Conservation (phyloP, 2,888 invertebrate genomes). For the Pseudoips prasinana region DNA sequence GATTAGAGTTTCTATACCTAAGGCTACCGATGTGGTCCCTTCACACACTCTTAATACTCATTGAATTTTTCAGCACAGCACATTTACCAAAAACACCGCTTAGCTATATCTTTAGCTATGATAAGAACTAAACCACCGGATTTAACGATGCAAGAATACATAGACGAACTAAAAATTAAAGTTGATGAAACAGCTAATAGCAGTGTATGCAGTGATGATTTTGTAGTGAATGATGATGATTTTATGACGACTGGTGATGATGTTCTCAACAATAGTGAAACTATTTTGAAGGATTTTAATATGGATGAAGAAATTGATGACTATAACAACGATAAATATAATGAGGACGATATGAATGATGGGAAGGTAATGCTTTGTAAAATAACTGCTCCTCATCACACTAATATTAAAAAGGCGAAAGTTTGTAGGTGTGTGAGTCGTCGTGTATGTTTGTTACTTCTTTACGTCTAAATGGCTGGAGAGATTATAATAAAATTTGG, state of each 20-base stretch:
- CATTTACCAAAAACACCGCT: constrained; percentile 48
- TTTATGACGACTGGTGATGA: constrained; percentile 12
- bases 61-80: constrained; percentile 46
- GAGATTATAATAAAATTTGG: too few relatives aligned
- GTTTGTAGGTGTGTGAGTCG: too few relatives aligned
- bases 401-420: too few relatives aligned
- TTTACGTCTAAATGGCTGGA: too few relatives aligned
- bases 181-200: constrained; percentile 39
- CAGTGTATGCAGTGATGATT: constrained; percentile 53
- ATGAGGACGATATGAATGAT: background rate
- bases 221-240: constrained; percentile 35
- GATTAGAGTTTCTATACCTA: too few relatives aligned
- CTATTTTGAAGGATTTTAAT: constrained; percentile 18
- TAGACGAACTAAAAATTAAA: constrained; percentile 38
- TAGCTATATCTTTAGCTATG: constrained; percentile 50
- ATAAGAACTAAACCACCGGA: constrained; percentile 51
- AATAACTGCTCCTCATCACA: too few relatives aligned
- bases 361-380: too few relatives aligned
- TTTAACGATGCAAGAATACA: constrained; percentile 35
- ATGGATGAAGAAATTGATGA: constrained; percentile 4
- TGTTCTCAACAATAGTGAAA: constrained; percentile 16
- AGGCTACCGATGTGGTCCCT: too few relatives aligned
- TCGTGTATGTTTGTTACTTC: too few relatives aligned
- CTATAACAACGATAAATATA: constrained; percentile 4
- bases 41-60: too few relatives aligned